phyloP scores from a whole-genome alignment of 2,113 vertebrate species.

The Elachura formosa region DNA sequence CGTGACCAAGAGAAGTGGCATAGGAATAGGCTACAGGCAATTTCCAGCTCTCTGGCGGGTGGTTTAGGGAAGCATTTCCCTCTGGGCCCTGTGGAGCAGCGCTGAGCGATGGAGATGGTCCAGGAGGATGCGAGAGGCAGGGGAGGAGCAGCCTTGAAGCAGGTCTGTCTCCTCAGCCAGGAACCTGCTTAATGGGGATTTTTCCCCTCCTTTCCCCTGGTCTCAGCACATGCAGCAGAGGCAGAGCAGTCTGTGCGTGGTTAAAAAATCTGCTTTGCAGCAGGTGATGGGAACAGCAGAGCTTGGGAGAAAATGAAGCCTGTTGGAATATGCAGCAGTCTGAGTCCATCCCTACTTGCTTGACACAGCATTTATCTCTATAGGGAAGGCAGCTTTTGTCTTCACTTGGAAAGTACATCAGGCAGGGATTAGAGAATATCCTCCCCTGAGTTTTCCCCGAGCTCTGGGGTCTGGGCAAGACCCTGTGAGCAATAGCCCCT shows the following conservation, averaged over 20 bases:
- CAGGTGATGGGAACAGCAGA: not conserved
- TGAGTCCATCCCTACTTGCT: rapidly evolving
- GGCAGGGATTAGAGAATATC: not conserved
- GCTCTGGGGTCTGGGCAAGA: not conserved
- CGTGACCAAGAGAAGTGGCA: rapidly evolving
- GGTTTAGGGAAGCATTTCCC: not conserved
- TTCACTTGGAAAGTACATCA: not conserved
- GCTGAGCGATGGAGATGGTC: rapidly evolving
- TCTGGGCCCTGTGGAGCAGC: not conserved
- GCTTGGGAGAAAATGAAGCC: not conserved
- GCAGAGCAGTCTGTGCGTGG: not conserved
- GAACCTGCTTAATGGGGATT: not conserved
- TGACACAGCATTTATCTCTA: rapidly evolving
- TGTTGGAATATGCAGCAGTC: not conserved
- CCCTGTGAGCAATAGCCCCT: not conserved
- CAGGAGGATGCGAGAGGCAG: not conserved
- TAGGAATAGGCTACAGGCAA: not conserved
- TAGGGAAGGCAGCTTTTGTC: not conserved
- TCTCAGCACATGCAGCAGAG: not conserved
- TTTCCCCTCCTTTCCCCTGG: not conserved
- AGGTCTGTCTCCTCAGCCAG: not conserved
- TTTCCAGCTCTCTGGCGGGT: not conserved
- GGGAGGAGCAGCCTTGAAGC: rapidly evolving
- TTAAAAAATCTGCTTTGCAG: not conserved
- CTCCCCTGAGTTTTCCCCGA: rapidly evolving